Conservation (phyloP, 2,113 vertebrate species). For the Albula glossodonta region DNA sequence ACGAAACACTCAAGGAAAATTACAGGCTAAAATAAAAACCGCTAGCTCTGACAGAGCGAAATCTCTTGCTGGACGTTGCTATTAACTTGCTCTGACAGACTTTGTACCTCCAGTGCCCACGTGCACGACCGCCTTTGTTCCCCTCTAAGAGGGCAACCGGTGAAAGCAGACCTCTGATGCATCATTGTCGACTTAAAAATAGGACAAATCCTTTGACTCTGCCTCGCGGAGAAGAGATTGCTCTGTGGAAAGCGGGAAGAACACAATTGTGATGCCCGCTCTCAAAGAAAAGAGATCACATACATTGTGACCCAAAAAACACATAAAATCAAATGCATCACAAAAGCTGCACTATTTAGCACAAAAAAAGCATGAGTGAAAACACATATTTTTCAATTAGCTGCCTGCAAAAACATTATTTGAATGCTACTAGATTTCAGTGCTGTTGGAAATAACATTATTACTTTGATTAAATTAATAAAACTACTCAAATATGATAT, state of each 20-base stretch:
- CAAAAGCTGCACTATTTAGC: not conserved
- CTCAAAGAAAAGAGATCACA: not conserved
- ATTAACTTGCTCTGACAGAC: slow-evolving; percentile 74
- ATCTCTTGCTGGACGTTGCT: slow-evolving; percentile 51
- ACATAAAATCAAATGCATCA: not conserved
- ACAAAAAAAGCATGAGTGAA: not conserved
- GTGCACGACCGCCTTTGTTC: slow-evolving; percentile 76
- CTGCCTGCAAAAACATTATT: not conserved
- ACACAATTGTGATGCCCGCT: not conserved
- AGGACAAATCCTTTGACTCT: not conserved
- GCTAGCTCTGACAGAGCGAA: not conserved
- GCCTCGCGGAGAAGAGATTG: not conserved
- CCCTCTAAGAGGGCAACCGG: slow-evolving; percentile 40
- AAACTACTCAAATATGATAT: too few species aligned
- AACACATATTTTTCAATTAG: not conserved
- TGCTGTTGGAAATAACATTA: too few species aligned
- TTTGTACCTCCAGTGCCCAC: slow-evolving; percentile 74
- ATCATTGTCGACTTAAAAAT: not conserved
- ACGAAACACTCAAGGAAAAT: not conserved
- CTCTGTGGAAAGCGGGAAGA: not conserved
- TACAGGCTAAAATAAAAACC: not conserved
- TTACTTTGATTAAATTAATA: not conserved
- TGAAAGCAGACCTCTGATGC: not conserved
- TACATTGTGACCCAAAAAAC: not conserved
- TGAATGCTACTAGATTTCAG: not conserved